phyloP scores from a whole-genome alignment of 2,797 vertebrate species.

The Gastrophryne carolinensis region DNA sequence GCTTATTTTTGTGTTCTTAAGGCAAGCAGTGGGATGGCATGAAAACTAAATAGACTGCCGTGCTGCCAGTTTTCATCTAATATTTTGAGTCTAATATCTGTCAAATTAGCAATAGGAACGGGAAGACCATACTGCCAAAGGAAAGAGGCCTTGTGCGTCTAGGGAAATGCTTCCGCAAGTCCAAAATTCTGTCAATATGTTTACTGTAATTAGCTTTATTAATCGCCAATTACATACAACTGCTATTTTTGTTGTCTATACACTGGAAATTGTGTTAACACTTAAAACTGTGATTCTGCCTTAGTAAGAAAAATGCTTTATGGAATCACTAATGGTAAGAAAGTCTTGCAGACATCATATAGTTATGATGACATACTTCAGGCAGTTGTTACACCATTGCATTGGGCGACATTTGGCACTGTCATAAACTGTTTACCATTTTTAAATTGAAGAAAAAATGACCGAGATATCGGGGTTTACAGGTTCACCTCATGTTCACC shows the following conservation, averaged over 20 bases:
- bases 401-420: no score
- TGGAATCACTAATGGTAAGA: no score
- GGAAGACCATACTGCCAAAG: neutral
- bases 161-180: neutral
- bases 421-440: no score
- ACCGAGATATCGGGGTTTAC: no score
- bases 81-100: neutral
- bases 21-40: conserved; percentile 7
- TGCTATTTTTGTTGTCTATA: neutral
- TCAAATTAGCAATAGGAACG: neutral
- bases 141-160: neutral
- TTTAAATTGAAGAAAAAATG: no score
- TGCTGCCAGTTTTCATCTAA: conserved; percentile 11
- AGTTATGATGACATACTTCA: no score
- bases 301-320: no score
- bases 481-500: no score
- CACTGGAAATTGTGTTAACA: no score
- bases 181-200: neutral
- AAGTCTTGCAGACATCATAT: no score
- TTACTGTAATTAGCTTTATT: neutral
- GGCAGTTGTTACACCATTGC: no score
- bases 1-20: neutral
- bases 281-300: no score
- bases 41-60: conserved; percentile 13
- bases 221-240: neutral